Evolutionary conservation across 2,888 invertebrate genomes (phyloP), one percentile per base, ranked within the genome.

Genomic region (Gibbula magus): DNA sequence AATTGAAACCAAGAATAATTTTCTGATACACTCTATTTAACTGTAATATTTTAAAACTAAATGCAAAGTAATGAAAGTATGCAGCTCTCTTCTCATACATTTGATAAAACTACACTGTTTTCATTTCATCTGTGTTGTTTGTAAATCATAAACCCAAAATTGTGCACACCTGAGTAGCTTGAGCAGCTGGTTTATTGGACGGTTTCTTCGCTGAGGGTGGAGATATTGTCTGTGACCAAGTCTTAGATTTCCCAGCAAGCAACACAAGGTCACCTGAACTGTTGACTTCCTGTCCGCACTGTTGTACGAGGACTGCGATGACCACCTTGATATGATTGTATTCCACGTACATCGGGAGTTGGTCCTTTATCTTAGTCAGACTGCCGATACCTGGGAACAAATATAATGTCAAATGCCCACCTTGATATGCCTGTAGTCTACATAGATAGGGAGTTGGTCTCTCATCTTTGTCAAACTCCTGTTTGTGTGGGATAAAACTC

Each of bases 251-350:
- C 18, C 32, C 32, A 78, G 51, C 51, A 70, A 32, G 29, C 20
- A 89, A 80, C 29, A 86, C 81, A n/a, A 86, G 79, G 74, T 87
- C 87, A 52, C 89, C 90, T n/a, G 77, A 79, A 0, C 53, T 66
- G 16, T 81, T 82, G 29, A 86, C 82, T 18, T 83, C 81, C 82
- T 87, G 85, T 45, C 90, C 91, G 80, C 86, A 91, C 81, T 89
- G 84, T 18, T 82, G 79, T 39, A 89, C 84, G 8, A 92, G 82
- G 0, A 87, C 61, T 52, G 92, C 89, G 25, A 93, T 88, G 3
- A 91, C 90, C 32, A 91, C 73, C 84, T 91, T 92, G 54, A 93
- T 91, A 75, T 92, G 92, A 81, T 91, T 89, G 75, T 90, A 93
- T 70, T 90, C 90, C 2, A 92, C 84, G 78, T 91, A 85, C 25